Conservation (phyloP, 1,140 invertebrate species). For the Diorhabda elongata region DNA sequence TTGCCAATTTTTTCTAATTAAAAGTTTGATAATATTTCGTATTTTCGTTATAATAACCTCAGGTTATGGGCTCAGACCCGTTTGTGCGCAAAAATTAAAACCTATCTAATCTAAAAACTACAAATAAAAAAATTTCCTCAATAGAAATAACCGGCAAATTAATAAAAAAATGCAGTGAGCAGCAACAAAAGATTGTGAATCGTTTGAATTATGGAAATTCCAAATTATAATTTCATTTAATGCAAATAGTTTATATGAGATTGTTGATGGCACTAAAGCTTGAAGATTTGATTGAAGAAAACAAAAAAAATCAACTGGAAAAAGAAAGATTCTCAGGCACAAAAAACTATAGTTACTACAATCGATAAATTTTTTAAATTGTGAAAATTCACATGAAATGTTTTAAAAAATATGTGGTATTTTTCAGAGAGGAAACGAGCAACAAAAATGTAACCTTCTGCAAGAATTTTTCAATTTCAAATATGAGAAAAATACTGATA, state of each 20-base stretch:
- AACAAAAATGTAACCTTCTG: background rate
- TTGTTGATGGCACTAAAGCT: background rate
- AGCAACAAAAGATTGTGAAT: too few species aligned
- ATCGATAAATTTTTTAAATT: background rate
- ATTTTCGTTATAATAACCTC: too few species aligned
- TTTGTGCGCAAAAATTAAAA: too few species aligned
- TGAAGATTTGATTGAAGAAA: background rate
- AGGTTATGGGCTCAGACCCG: too few species aligned
- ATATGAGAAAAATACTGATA: background rate
- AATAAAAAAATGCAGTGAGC: too few species aligned
- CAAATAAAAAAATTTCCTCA: too few species aligned
- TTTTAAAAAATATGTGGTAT: background rate
- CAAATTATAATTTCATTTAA: background rate
- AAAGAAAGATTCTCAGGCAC: background rate
- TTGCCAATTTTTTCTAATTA: too few species aligned
- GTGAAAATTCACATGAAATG: background rate
- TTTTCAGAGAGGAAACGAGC: background rate
- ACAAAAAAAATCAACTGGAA: background rate
- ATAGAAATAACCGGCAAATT: too few species aligned
- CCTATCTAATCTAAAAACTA: too few species aligned
- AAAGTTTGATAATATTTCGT: too few species aligned
- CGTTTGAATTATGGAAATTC: background rate
- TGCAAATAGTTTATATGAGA: background rate
- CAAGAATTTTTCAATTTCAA: too few species aligned
- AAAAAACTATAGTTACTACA: background rate